Base-by-base conservation (phyloP, 2,113 vertebrate species). In the Eurystomus gularis region DNA sequence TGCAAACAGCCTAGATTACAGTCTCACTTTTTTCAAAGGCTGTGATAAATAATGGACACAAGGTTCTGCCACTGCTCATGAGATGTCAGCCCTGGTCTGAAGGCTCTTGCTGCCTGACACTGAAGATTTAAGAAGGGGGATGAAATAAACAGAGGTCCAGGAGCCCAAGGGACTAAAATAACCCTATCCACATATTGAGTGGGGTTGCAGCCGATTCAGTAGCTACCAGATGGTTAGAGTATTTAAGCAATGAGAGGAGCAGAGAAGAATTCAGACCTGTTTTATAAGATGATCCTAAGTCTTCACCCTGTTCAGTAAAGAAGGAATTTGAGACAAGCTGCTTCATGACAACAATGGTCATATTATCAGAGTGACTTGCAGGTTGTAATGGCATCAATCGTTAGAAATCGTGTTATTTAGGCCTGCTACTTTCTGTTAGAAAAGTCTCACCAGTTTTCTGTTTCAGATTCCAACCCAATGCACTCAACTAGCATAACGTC, bases 371-470 rank as follows among this genome's bases (percentile, higher is more conserved):
- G 10, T 75, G 37, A 33, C 71, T 13, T 82, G 54, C 44, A 37
- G 29, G 33, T 78, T 73, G 24, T 23, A 44, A 39, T 25, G 76
- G 80, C 21, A 46, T 6, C 16, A 31, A 5, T 54, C 48, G 15
- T 79, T 51, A 76, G 71, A 88, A 92, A 39, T 77, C 16, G 15
- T 12, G 28, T 71, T 73, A 52, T 54, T 60, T 35, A 49, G 54
- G 25, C 25, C n/a, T 73, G 10, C 64, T 58, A 4, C 68, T 61
- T 91, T 62, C 46, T 91, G 17, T 37, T 89, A 25, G 55, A n/a
- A 78, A 86, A 78, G 65, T 89, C 81, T 86, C 64, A 75, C 72
- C 55, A 37, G 90, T 93, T 91, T 95, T 84, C 52, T 68, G 26
- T 95, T 95, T 92, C 81, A 62, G 46, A 78, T 94, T 94, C 65